These are phyloP conservation scores for Pogonocherus hispidulus DNA, from an alignment of 2,888 invertebrate genomes.

Conservation along the genomic window DNA sequence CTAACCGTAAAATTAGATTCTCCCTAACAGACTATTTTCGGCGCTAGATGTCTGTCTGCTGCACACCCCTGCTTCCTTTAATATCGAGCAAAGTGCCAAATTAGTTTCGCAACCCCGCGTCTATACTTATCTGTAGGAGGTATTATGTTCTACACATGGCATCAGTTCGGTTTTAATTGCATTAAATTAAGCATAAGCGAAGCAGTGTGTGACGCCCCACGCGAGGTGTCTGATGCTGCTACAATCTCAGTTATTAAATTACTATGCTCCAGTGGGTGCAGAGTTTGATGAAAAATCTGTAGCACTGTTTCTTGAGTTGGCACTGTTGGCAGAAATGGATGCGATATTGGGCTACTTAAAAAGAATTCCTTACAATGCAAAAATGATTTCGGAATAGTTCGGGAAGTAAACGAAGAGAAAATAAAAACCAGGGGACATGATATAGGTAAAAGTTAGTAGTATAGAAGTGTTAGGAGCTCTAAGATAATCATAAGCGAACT, in stretches of 20 bases:
- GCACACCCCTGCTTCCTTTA: conserved; percentile 24
- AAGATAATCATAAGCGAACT: too few species aligned
- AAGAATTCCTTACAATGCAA: too few species aligned
- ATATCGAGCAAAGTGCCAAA: conserved; percentile 44
- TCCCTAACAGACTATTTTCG: conserved; percentile 7
- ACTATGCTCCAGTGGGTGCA: background rate
- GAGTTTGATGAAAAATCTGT: too few species aligned
- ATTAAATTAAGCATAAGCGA: conserved; percentile 37
- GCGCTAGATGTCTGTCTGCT: conserved; percentile 28
- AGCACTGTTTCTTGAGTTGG: too few species aligned
- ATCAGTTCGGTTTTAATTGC: conserved; percentile 37
- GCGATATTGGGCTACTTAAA: too few species aligned
- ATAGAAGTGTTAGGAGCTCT: too few species aligned
- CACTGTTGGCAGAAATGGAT: too few species aligned
- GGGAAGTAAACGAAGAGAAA: too few species aligned
- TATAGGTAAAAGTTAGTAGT: too few species aligned
- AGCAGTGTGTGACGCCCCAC: conserved; percentile 35
- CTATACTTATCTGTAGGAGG: conserved; percentile 28
- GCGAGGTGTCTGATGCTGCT: conserved; percentile 24
- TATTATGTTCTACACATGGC: conserved; percentile 36
- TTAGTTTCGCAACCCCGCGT: conserved; percentile 42
- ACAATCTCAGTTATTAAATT: conserved; percentile 40
- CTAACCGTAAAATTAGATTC: conserved; percentile 6
- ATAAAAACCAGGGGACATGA: too few species aligned
- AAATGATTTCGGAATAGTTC: too few species aligned